Evolutionary conservation across 23 tunicate species (phyloP).

Genomic region (Halocynthia aurantium): DNA sequence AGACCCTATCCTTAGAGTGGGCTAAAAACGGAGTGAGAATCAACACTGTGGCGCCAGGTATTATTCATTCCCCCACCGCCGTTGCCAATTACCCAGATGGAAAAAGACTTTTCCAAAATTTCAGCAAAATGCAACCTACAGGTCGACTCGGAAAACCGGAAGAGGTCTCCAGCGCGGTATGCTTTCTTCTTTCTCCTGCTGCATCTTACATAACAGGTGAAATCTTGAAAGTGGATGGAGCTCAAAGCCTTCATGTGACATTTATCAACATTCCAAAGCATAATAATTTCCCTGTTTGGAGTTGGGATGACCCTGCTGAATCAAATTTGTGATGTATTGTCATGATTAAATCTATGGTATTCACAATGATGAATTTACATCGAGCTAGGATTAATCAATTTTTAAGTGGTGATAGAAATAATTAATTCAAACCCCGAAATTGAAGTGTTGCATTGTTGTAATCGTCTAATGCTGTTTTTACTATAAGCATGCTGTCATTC

Average conservation of each 20-base stretch:
- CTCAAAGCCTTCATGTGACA: constrained; percentile 20
- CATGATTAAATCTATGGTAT: too few relatives aligned
- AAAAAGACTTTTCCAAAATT: constrained; percentile 14
- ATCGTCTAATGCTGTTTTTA: too few relatives aligned
- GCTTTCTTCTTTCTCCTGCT: constrained; percentile 39
- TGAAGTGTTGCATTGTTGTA: too few relatives aligned
- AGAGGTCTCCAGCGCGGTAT: constrained; percentile 30
- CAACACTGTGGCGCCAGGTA: constrained; percentile 39
- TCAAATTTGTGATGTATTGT: too few relatives aligned
- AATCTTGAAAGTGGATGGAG: constrained; percentile 44
- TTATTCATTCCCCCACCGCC: constrained; percentile 35
- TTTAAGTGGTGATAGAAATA: too few relatives aligned
- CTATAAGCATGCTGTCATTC: too few relatives aligned
- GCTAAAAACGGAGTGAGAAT: constrained; percentile 26
- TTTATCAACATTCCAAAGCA: constrained; percentile 21
- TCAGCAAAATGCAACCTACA: constrained; percentile 19
- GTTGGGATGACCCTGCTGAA: background rate
- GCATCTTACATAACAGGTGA: constrained; percentile 33
- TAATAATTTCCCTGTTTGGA: constrained; percentile 23
- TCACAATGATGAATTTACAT: too few relatives aligned
- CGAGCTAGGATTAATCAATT: too few relatives aligned
- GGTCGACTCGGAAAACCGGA: constrained; percentile 29
- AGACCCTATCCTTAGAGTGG: constrained; percentile 38
- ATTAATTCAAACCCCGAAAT: too few relatives aligned
- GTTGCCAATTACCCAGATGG: constrained; percentile 36